Percentiles rank a stretch among this genome's conserved stretches.
Evolutionary conservation across 1,140 invertebrate species (phyloP).

Genomic region (Hestina assimilis): DNA sequence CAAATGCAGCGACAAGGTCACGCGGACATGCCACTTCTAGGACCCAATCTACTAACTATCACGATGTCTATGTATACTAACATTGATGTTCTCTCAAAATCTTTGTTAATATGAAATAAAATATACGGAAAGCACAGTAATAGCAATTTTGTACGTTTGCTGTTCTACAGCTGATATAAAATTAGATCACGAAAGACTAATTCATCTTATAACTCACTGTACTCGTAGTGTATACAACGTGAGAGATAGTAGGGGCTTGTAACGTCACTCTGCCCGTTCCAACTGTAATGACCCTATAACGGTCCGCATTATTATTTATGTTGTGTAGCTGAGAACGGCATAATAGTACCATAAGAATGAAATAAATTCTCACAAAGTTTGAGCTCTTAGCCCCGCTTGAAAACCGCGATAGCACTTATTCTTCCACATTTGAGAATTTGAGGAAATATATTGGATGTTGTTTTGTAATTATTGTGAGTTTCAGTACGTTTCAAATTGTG

Average conservation of each 20-base stretch:
- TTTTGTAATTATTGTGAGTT: background rate
- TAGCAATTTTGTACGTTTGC: constrained; percentile 8
- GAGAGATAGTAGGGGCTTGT: constrained; percentile 41
- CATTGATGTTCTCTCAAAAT: no score
- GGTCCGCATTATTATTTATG: constrained; percentile 74
- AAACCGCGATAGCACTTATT: constrained; percentile 53
- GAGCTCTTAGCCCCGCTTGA: constrained; percentile 59
- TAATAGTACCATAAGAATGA: constrained; percentile 75
- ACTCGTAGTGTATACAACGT: constrained; percentile 38
- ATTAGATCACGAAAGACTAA: constrained; percentile 34
- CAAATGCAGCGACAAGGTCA: no score
- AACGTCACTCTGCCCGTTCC: constrained; percentile 56
- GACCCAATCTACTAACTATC: no score
- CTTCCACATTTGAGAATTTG: constrained; percentile 17
- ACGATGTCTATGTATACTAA: no score
- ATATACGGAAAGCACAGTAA: background rate
- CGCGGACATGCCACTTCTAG: no score
- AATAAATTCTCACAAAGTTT: constrained; percentile 72
- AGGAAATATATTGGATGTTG: constrained; percentile 2
- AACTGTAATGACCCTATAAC: constrained; percentile 72
- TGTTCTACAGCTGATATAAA: constrained; percentile 29
- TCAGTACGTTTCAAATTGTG: background rate
- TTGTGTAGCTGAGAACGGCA: constrained; percentile 73
- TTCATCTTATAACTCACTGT: constrained; percentile 29
- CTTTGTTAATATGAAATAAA: background rate